A percentile compares a stretch with the other conserved stretches of the same genome.
Evolutionary conservation across 1,140 invertebrate genomes (phyloP).

Genomic region (Eurosta solidaginis): DNA sequence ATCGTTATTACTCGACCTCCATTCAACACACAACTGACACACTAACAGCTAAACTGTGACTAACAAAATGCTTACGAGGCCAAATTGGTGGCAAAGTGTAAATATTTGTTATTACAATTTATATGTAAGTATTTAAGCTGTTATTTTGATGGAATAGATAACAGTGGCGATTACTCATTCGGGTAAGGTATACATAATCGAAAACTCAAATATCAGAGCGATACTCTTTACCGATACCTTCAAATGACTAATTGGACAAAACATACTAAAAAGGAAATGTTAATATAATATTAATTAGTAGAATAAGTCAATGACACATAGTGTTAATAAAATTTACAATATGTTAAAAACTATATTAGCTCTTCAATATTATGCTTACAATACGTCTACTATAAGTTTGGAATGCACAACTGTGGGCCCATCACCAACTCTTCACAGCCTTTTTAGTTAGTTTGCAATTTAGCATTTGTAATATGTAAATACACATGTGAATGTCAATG

Average conservation of each 20-base stretch:
- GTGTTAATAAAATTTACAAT: too few species aligned
- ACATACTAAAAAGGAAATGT: too few species aligned
- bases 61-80: not conserved
- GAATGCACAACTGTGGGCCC: slow-evolving; percentile 30
- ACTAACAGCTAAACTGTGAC: not conserved
- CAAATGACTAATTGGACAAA: too few species aligned
- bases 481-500: not conserved
- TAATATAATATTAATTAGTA: too few species aligned
- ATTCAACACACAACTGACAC: not conserved
- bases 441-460: slow-evolving; percentile 5
- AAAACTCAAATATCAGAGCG: not conserved
- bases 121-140: not conserved
- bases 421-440: slow-evolving; percentile 7
- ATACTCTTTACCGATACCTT: too few species aligned
- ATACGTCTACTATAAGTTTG: not conserved
- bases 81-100: not conserved
- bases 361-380: not conserved
- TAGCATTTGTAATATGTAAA: not conserved
- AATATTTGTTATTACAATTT: not conserved
- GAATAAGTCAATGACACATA: too few species aligned
- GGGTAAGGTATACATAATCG: not conserved
- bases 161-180: not conserved
- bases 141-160: not conserved
- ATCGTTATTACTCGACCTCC: too few species aligned
- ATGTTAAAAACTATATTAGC: too few species aligned